Evolutionary conservation across 2,113 vertebrate species (phyloP).

Genomic region (Nycticryphes semicollaris): DNA sequence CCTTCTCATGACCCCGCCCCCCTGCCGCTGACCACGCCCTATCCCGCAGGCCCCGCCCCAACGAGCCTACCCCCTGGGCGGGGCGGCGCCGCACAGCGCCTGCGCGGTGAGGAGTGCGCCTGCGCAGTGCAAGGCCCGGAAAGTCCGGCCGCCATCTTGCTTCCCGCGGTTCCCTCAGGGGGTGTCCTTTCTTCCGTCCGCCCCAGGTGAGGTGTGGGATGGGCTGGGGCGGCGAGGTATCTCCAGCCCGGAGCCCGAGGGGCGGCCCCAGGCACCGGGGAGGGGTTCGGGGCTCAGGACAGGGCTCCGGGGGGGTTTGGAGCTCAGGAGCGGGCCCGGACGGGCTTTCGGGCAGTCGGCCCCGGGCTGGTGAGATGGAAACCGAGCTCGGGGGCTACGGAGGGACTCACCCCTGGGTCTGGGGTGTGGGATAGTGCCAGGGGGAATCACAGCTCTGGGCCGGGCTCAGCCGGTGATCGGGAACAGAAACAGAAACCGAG

Average conservation of each 20-base stretch:
- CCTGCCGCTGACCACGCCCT: too few species aligned
- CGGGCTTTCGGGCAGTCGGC: neutral
- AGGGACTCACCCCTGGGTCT: neutral
- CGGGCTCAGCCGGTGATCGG: neutral
- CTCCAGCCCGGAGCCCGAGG: too few species aligned
- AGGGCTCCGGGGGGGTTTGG: neutral
- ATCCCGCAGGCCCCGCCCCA: neutral
- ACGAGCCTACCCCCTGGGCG: too few species aligned
- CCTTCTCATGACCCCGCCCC: too few species aligned
- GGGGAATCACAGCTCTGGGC: neutral
- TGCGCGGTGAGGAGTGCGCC: neutral
- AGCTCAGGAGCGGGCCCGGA: too few species aligned
- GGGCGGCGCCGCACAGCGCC: neutral
- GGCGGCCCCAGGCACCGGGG: too few species aligned
- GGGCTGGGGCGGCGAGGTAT: too few species aligned
- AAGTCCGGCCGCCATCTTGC: neutral
- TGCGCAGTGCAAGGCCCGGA: too few species aligned
- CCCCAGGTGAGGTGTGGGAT: neutral
- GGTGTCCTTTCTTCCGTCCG: too few species aligned
- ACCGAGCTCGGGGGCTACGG: neutral
- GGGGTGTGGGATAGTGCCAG: too few species aligned
- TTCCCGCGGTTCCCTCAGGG: neutral
- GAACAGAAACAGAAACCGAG: too few species aligned
- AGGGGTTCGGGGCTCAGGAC: neutral
- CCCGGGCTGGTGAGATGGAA: neutral